phyloP scores from a whole-genome alignment of 2,888 invertebrate species.

The Rhopalosiphum nymphaeae region DNA sequence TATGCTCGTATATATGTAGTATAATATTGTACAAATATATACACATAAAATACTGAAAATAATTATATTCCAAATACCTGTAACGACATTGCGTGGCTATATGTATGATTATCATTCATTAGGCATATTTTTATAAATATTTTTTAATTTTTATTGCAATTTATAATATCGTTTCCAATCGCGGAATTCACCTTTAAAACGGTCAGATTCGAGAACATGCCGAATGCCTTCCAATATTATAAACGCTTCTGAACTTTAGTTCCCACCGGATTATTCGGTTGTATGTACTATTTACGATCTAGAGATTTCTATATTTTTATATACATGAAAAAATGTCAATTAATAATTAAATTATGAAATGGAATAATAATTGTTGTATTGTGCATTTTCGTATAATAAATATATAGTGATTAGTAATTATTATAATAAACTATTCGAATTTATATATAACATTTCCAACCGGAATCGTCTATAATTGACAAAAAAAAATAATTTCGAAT shows the following conservation, averaged over 20 bases:
- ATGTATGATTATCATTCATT: neutral
- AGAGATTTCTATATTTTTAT: neutral
- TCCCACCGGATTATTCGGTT: neutral
- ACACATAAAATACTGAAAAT: constrained; percentile 23
- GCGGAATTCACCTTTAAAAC: neutral
- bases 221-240: neutral
- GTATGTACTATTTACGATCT: neutral
- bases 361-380: neutral
- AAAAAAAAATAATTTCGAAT: neutral
- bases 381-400: neutral
- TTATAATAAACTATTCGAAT: neutral
- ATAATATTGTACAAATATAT: neutral
- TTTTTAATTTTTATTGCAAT: constrained; percentile 22
- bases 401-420: neutral
- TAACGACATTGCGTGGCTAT: neutral
- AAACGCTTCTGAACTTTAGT: neutral
- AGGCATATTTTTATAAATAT: neutral
- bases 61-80: neutral
- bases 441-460: neutral
- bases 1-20: neutral
- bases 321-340: neutral
- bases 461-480: neutral
- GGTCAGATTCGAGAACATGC: neutral
- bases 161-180: neutral
- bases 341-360: neutral